Percentiles rank a stretch among this genome's conserved stretches.
These are phyloP conservation scores for Actinostola sp. DNA, from an alignment of 92 coral and sea anemone species.

Conservation along the genomic window DNA sequence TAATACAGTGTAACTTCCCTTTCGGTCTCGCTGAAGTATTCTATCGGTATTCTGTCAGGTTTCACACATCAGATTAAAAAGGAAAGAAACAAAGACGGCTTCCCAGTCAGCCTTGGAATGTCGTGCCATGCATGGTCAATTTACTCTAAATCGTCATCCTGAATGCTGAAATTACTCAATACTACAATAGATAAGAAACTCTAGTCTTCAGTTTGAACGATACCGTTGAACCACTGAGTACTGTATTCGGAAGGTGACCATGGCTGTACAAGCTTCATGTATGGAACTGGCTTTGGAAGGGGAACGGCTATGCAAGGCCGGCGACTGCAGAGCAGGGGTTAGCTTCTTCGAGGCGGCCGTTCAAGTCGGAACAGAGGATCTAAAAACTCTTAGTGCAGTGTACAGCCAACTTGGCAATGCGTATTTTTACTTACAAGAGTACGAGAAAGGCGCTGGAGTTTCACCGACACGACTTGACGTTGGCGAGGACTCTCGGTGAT, in stretches of 20 bases:
- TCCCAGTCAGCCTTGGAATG: background rate
- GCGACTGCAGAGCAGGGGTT: constrained; percentile 96
- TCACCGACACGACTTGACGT: constrained; percentile 94
- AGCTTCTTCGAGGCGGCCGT: constrained; percentile 98
- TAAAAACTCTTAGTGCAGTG: constrained; percentile 98
- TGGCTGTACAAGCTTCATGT: constrained; percentile 99
- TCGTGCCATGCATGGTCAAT: no score
- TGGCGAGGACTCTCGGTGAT: constrained; percentile 94
- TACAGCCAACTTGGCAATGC: constrained; percentile 99
- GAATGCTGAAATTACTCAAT: no score
- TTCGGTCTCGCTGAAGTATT: background rate
- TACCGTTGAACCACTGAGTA: constrained; percentile 1
- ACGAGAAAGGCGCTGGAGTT: constrained; percentile 97
- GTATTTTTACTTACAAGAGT: constrained; percentile 94
- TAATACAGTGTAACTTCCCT: constrained; percentile 11
- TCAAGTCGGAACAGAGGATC: constrained; percentile 98
- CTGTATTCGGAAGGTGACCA: no score
- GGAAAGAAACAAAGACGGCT: background rate
- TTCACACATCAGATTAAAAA: background rate
- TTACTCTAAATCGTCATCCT: background rate
- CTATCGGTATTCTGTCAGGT: constrained; percentile 29
- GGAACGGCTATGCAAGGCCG: constrained; percentile 95
- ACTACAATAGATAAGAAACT: background rate
- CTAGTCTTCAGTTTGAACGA: constrained; percentile 8
- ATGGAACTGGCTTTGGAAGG: constrained; percentile 97